Evolutionary conservation across 2,113 vertebrate species (phyloP).

Genomic region (Tragelaphus imberbis): DNA sequence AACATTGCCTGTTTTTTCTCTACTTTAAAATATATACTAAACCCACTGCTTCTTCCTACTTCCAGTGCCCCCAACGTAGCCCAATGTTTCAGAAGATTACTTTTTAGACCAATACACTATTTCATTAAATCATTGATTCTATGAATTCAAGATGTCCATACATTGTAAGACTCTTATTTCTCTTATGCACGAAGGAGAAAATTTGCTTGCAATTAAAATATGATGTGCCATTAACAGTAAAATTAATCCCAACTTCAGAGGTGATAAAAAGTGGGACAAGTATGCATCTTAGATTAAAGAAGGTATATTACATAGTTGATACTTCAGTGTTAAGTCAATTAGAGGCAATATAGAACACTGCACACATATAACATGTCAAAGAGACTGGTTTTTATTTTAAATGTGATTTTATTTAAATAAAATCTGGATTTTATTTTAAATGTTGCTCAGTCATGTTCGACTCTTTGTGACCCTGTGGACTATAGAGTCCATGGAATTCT

Average conservation of each 20-base stretch:
- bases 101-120: background rate
- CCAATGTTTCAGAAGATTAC: background rate
- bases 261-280: background rate
- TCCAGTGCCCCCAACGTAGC: background rate
- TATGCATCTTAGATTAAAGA: slow-evolving; percentile 8
- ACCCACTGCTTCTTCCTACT: background rate
- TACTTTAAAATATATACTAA: slow-evolving; percentile 1
- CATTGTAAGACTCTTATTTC: background rate
- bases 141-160: background rate
- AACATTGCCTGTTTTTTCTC: background rate
- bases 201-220: background rate
- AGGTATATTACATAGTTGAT: background rate
- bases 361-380: background rate
- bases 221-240: background rate
- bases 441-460: background rate
- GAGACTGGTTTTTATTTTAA: background rate
- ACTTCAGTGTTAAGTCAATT: background rate
- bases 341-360: background rate
- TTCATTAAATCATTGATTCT: slow-evolving; percentile 28
- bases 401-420: background rate
- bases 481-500: background rate
- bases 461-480: background rate
- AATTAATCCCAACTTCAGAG: background rate
- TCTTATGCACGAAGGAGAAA: background rate
- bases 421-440: background rate